A percentile compares a stretch with the other conserved stretches of the same genome.
Evolutionary conservation across 2,113 vertebrate genomes (phyloP).

Genomic region (Erpornis zantholeuca): DNA sequence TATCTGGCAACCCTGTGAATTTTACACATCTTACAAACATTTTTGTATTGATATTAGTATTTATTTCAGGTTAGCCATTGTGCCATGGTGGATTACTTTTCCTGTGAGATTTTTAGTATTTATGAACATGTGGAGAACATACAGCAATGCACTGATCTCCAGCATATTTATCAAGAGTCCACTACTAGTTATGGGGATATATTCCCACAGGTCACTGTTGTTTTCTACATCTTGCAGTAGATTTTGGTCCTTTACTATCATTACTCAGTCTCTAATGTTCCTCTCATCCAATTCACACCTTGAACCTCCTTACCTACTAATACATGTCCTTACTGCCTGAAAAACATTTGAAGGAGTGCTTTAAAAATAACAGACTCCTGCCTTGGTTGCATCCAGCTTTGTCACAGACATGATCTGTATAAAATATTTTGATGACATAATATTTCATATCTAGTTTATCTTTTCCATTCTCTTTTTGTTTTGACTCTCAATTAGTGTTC

Average conservation of each 20-base stretch:
- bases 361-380: neutral
- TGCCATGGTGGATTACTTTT: neutral
- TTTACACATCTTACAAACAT: neutral
- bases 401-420: neutral
- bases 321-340: neutral
- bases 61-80: neutral
- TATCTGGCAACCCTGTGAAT: neutral
- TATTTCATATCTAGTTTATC: slow-evolving; percentile 3
- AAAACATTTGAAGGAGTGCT: slow-evolving; percentile 4
- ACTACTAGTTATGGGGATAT: neutral
- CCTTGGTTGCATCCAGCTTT: neutral
- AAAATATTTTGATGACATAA: slow-evolving; percentile 20
- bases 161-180: neutral
- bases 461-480: neutral
- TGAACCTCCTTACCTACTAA: slow-evolving; percentile 11
- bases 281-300: neutral
- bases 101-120: neutral
- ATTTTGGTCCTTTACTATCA: neutral
- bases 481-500: neutral
- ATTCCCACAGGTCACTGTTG: neutral
- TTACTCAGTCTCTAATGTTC: neutral
- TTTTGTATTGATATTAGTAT: neutral
- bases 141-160: neutral
- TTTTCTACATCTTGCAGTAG: neutral
- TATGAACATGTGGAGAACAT: neutral